Evolutionary conservation across 2,888 invertebrate species (phyloP).

Genomic region (Epicampocera succincta): DNA sequence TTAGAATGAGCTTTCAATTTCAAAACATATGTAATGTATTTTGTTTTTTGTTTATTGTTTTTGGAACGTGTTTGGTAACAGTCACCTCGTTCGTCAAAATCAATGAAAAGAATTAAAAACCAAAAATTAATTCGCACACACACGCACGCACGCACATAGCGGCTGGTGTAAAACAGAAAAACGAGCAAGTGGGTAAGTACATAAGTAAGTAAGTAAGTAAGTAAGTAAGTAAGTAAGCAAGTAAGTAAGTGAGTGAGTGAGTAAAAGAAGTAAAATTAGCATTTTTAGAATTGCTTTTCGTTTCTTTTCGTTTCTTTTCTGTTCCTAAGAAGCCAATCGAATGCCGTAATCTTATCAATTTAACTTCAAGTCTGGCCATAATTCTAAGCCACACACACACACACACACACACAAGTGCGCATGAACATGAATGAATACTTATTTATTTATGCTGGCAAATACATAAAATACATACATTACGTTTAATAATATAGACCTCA

Average conservation of each 20-base stretch:
- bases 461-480: conserved; percentile 1
- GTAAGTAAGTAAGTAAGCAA: conserved; percentile 49
- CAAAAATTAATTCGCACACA: conserved; percentile 33
- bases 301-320: too few relatives aligned
- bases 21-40: conserved; percentile 20
- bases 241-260: conserved; percentile 42
- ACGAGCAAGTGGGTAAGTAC: too few relatives aligned
- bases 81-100: conserved; percentile 58
- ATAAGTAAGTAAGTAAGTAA: conserved; percentile 35
- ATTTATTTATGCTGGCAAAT: not conserved
- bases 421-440: not conserved
- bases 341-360: conserved; percentile 30
- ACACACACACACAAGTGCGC: too few relatives aligned
- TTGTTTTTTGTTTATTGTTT: too few relatives aligned
- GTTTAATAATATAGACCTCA: conserved; percentile 13
- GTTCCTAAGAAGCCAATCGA: conserved; percentile 50
- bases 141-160: too few relatives aligned
- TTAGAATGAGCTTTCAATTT: conserved; percentile 69
- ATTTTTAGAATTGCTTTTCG: not conserved
- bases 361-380: conserved; percentile 36
- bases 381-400: conserved; percentile 9
- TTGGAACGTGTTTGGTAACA: conserved; percentile 15
- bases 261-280: conserved; percentile 40
- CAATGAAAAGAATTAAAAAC: conserved; percentile 50
- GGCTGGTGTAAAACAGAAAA: too few relatives aligned